Evolutionary conservation across 2,888 invertebrate genomes (phyloP).

Genomic region (Chrysomela aeneicollis): DNA sequence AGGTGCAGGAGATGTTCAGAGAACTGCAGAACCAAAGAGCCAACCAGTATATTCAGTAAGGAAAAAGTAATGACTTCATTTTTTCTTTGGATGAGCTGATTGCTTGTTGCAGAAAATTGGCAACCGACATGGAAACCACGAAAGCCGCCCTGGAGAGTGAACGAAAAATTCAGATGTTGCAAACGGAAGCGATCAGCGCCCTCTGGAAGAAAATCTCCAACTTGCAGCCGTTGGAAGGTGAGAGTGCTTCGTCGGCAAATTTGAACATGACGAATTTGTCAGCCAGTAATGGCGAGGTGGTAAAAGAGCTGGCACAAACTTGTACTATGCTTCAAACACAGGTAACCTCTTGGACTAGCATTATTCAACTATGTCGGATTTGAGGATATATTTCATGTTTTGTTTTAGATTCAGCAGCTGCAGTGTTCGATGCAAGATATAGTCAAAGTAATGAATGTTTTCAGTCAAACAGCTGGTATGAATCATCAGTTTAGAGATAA

Average conservation of each 20-base stretch:
- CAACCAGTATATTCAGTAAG: constrained; percentile 84
- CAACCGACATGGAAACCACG: constrained; percentile 85
- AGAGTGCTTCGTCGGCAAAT: constrained; percentile 27
- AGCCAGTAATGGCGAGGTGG: constrained; percentile 67
- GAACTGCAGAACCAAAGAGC: constrained; percentile 80
- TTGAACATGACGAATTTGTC: constrained; percentile 52
- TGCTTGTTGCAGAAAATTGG: constrained; percentile 71
- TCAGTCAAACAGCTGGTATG: constrained; percentile 56
- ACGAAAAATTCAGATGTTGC: constrained; percentile 83
- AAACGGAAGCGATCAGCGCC: constrained; percentile 91
- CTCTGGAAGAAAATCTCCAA: constrained; percentile 87
- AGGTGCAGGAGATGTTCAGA: constrained; percentile 69
- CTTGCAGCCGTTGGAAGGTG: constrained; percentile 62
- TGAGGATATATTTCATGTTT: neutral
- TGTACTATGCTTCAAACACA: constrained; percentile 78
- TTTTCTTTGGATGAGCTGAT: neutral
- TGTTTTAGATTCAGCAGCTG: constrained; percentile 74
- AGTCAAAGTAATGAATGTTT: constrained; percentile 72
- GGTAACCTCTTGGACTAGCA: too few relatives aligned
- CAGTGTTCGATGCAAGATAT: constrained; percentile 83
- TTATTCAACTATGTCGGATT: too few relatives aligned
- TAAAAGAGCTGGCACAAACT: constrained; percentile 78
- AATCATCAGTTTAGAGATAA: constrained; percentile 56
- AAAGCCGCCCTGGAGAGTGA: constrained; percentile 86
- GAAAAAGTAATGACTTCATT: too few relatives aligned